Conservation (phyloP, 1,140 invertebrate genomes). For the Sycobia sp. region DNA sequence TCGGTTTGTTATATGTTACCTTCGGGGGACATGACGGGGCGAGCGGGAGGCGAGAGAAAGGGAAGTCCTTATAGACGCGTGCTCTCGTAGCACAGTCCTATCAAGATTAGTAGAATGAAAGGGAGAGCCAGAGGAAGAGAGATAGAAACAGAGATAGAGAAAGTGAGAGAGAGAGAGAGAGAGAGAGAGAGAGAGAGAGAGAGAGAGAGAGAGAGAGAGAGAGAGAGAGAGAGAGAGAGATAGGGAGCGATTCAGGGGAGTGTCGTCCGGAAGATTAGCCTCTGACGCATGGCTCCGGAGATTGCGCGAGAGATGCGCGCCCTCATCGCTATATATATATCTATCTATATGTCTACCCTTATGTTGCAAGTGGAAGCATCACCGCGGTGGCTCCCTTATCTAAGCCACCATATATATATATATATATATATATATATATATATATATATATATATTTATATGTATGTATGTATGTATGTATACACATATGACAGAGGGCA, state of each 20-base stretch:
- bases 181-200: conserved; percentile 30
- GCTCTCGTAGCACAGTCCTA: not conserved
- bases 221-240: no score
- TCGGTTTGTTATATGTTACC: no score
- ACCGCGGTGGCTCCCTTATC: not conserved
- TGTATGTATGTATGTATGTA: no score
- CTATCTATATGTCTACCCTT: conserved; percentile 46
- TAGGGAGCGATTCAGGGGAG: no score
- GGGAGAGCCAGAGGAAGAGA: not conserved
- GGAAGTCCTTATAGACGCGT: conserved; percentile 18
- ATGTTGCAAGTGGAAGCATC: conserved; percentile 29
- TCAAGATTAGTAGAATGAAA: conserved; percentile 4
- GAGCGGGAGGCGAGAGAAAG: not conserved
- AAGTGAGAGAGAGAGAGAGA: conserved; percentile 18
- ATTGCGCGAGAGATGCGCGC: conserved; percentile 38
- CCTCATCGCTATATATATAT: no score
- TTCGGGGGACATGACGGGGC: no score
- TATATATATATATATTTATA: no score
- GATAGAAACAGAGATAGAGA: no score
- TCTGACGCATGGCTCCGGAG: conserved; percentile 50
- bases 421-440: no score
- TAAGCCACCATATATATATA: no score
- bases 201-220: conserved; percentile 37
- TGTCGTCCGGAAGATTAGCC: conserved; percentile 45
- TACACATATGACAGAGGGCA: no score